Base-by-base conservation (phyloP, 2,113 vertebrate species). In the Ancistrus triradiatus region DNA sequence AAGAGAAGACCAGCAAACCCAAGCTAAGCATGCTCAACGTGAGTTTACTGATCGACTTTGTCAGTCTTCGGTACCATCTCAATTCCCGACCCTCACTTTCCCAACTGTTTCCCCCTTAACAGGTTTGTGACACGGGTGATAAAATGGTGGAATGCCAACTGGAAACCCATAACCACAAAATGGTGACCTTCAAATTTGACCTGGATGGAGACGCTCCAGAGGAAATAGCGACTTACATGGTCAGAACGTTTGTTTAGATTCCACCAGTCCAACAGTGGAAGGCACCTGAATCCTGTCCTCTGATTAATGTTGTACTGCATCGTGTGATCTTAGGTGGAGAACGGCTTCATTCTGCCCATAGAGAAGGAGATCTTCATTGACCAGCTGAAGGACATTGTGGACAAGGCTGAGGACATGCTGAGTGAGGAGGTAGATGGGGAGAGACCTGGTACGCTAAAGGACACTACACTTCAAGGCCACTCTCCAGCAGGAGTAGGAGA, bases 141-240 rank as follows among this genome's bases (percentile, higher is more conserved):
- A 99, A 99, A 86, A 98, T 98, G 95, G 96, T 99, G 15, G 95
- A 99, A 78, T 99, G 96, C 67, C 96, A 97, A 74, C 86, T 99
- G 49, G 96, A 99, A 74, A 99, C 96, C 2, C 95, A 99, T 78
- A 99, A 99, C 78, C 96, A 98, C 84, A 99, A 98, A 86, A 99
- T 95, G 94, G 96, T 99, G 78, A 99, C 96, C 0, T 99, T 99
- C 78, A 98, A 98, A 78, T 99, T 99, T 53, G 95, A 99, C 74
- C 82, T 98, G 76, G 96, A 99, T n/a, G 94, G 95, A 18, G 96
- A 99, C 0, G 96, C 95, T 0, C 95, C 95, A 0, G 96, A 99
- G 37, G 96, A 99, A 80, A 99, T 99, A 0, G 93, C 96, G 19
- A 98, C 88, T 6, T 99, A 97, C 67, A 98, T 99, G 96, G 96